phyloP scores from a whole-genome alignment of 92 coral and sea anemone species.

The Muricea muricata region DNA sequence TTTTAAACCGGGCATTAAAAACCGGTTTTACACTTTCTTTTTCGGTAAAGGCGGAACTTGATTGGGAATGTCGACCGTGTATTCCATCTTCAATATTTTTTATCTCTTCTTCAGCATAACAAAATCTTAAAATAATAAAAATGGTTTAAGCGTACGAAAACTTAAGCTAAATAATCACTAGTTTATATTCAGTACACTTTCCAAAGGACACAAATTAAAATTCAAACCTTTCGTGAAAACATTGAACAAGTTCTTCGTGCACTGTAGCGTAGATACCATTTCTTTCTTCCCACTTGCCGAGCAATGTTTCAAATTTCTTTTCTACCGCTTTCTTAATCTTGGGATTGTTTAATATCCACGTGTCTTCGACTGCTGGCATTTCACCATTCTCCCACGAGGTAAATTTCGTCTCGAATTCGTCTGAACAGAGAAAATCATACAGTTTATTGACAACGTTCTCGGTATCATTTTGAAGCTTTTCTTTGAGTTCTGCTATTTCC shows the following conservation, averaged over 20 bases:
- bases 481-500: conserved; percentile 10
- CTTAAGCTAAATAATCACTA: neutral
- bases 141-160: too few relatives aligned
- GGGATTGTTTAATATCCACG: conserved; percentile 19
- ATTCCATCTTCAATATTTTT: neutral
- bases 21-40: neutral
- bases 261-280: conserved; percentile 38
- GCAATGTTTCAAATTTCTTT: conserved; percentile 22
- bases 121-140: neutral
- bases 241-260: conserved; percentile 21
- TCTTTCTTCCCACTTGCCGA: conserved; percentile 55
- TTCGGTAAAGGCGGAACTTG: neutral
- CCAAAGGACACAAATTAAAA: neutral
- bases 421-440: neutral
- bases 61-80: neutral
- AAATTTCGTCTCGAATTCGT: conserved; percentile 16
- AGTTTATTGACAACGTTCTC: neutral
- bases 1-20: neutral
- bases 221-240: conserved; percentile 36
- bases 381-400: conserved; percentile 48
- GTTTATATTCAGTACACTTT: too few relatives aligned
- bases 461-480: neutral
- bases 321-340: neutral
- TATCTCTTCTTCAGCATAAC: neutral
- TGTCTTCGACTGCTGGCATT: neutral